Evolutionary conservation across 2,888 invertebrate species (phyloP).

Genomic region (Pristionchus entomophagus): DNA sequence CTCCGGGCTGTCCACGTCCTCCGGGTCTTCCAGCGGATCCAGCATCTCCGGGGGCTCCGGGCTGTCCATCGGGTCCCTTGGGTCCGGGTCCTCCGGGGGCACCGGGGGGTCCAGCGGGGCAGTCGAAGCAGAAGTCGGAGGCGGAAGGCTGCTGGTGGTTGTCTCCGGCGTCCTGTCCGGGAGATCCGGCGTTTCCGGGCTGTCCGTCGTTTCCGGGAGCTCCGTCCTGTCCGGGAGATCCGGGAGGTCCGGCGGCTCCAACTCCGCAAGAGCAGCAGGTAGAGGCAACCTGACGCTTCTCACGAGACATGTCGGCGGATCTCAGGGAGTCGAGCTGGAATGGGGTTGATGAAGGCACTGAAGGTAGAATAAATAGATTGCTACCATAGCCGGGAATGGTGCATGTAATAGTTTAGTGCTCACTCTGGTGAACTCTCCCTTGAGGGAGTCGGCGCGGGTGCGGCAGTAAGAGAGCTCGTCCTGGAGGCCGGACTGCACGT

Average conservation of each 20-base stretch:
- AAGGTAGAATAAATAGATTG: background rate
- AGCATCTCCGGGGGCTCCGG: constrained; percentile 60
- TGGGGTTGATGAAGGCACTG: background rate
- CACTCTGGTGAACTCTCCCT: constrained; percentile 43
- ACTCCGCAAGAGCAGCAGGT: constrained; percentile 64
- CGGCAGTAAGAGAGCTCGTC: constrained; percentile 46
- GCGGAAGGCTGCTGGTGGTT: constrained; percentile 52
- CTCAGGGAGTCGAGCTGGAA: constrained; percentile 48
- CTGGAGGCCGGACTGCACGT: constrained; percentile 41
- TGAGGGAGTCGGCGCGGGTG: constrained; percentile 17
- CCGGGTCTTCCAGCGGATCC: constrained; percentile 56
- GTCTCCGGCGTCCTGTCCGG: constrained; percentile 55
- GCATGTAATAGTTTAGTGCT: background rate
- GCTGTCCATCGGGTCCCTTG: constrained; percentile 56
- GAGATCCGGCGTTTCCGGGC: constrained; percentile 59
- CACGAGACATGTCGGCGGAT: constrained; percentile 45
- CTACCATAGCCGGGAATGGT: background rate
- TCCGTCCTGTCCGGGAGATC: constrained; percentile 55
- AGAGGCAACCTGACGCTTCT: constrained; percentile 51
- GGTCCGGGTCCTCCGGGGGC: constrained; percentile 63
- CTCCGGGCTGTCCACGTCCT: constrained; percentile 60
- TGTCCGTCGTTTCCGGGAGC: constrained; percentile 58
- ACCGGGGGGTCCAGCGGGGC: constrained; percentile 66
- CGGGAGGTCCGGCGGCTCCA: constrained; percentile 59
- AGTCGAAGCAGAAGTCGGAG: constrained; percentile 67